Evolutionary conservation across 1,140 invertebrate species (phyloP).

Genomic region (Laodelphax striatellus): DNA sequence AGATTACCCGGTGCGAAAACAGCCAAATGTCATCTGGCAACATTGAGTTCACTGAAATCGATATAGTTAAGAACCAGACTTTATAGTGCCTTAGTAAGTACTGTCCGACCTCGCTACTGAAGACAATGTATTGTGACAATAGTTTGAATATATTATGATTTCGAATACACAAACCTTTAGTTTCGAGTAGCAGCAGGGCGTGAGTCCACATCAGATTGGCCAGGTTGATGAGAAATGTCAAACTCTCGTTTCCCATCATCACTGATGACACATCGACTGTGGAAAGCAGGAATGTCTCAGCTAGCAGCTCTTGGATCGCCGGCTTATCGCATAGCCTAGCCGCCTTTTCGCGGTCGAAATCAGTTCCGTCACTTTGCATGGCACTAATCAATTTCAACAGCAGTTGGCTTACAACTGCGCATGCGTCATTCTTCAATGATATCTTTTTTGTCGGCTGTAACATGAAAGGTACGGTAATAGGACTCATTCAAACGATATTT

Average conservation of each 20-base stretch:
- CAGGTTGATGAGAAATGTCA: background rate
- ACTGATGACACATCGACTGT: background rate
- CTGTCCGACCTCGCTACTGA: too few relatives aligned
- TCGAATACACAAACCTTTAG: background rate
- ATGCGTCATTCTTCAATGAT: too few relatives aligned
- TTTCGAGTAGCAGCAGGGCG: background rate
- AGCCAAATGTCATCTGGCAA: too few relatives aligned
- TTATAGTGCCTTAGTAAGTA: too few relatives aligned
- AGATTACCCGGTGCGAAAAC: too few relatives aligned
- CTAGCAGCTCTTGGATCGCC: background rate
- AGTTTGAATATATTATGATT: too few relatives aligned
- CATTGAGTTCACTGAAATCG: too few relatives aligned
- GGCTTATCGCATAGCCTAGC: background rate
- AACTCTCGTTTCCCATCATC: background rate
- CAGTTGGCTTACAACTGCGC: background rate
- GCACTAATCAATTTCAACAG: background rate
- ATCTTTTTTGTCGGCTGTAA: too few relatives aligned
- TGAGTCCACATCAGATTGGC: background rate
- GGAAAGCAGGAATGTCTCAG: background rate
- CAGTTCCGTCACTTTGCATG: background rate
- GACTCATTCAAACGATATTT: too few relatives aligned
- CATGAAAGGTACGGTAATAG: too few relatives aligned
- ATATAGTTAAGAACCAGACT: too few relatives aligned
- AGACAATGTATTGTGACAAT: too few relatives aligned
- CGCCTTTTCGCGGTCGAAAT: background rate